Evolutionary conservation across 37 sponge, comb jelly and placozoan genomes (phyloP), one percentile per base, ranked within the genome.

Genomic region (Cliona cf. orientalis): DNA sequence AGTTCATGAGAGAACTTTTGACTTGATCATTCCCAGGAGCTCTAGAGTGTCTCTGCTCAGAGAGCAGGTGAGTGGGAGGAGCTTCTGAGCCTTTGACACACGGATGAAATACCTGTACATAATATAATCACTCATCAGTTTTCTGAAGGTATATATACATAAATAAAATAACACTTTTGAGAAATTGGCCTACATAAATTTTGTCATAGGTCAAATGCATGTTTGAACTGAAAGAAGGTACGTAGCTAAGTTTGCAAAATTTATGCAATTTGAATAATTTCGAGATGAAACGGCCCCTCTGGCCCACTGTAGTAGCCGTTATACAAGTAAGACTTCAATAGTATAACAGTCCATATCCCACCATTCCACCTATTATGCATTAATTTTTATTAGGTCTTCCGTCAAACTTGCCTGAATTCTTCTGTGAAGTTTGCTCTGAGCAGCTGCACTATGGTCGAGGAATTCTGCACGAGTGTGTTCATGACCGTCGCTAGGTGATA

Each of bases 401-500:
- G n/a, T n/a, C n/a, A n/a, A n/a, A 37, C 46, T 29, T 42, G 74
- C 84, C 66, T 83, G 75, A 83, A 74, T 23, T 83, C 84, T 36
- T 83, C 84, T 42, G 66, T 49, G 64, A 74, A 64, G 63, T 83
- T 9, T 62, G 38, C 19, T 5, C 66, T 45, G 36, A 83, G 65
- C 43, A 60, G 44, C 29, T 61, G 44, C 42, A 59, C 61, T 35
- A 81, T 26, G 22, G 46, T n/a, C 6, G 62, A 64, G 11, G 82
- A 81, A 46, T 59, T 26, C 29, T 26, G 42, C 29, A 72, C 42
- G 3, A 80, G 34, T 32, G 69, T 69, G 69, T 45, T 17, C 56
- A 80, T 40, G 39, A 80, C 14, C 39, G 35, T 22, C 5, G 40
- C 58, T 21, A 19, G 0, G 41, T 80, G 80, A 35, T 80, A 46